Evolutionary conservation across 2,113 vertebrate species (phyloP), one percentile per base, ranked within the genome.

Genomic region (Gyps fulvus): DNA sequence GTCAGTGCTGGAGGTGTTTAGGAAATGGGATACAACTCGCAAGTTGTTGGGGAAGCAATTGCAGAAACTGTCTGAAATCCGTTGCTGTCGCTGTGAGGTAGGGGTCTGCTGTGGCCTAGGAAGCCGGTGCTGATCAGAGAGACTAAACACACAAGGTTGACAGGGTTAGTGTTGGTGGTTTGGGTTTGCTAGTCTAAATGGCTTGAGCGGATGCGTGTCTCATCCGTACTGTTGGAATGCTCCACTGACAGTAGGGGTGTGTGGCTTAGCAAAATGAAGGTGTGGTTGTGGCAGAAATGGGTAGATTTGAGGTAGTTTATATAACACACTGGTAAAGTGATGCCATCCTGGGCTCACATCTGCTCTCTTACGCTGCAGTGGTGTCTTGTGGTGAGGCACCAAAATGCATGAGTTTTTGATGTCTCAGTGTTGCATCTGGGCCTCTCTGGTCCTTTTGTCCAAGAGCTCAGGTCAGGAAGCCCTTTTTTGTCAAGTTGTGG

Each of bases 311-410:
- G 13, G 20, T 74, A 47, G 16, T 47, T 55, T 25, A 4, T 25
- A 13, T 84, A 50, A 59, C 16, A 20, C 20, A 3, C 14, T 27
- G 82, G 22, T 78, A 49, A 94, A 58, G 50, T 78, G 38, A 38
- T 74, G n/a, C 50, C 2, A 1, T 62, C 29, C 50, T 19, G 8
- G 54, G 38, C 10, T 83, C 0, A 0, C 18, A 22, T 66, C 26
- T 80, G 40, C 40, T 66, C 16, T 84, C 7, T 47, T 61, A 16
- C 5, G 22, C 83, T 90, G n/a, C 43, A 21, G 42, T 50, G 13
- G 22, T 65, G 7, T 50, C 20, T 80, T 73, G 49, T 50, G 67
- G 21, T 45, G 50, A 34, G 73, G 22, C 50, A 52, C 16, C 31
- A 65, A 87, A 88, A 45, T 25, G 25, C 11, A 17, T 19, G 22